Evolutionary conservation across 2,797 vertebrate genomes (phyloP).

Genomic region (Bradypodion ventrale): DNA sequence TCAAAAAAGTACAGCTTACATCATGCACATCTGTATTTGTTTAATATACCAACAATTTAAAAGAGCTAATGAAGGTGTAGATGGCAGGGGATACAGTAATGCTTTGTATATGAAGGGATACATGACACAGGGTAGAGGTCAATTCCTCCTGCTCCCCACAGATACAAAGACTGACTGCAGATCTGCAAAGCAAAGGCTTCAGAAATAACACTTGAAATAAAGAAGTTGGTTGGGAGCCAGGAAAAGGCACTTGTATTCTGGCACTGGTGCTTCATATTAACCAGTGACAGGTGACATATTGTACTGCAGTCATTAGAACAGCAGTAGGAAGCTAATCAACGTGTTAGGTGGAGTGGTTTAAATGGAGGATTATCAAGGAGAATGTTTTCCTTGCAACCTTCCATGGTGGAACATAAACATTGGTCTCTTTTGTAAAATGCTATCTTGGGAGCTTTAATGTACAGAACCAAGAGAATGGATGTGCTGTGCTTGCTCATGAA

Average conservation of each 20-base stretch:
- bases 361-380: constrained; percentile 41
- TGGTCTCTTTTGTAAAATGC: constrained; percentile 35
- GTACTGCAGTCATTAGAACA: not conserved
- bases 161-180: constrained; percentile 17
- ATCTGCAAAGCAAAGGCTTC: constrained; percentile 32
- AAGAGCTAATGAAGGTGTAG: not conserved
- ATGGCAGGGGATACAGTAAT: not conserved
- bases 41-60: not conserved
- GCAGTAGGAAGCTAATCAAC: not conserved
- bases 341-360: constrained; percentile 37
- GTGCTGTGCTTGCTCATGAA: not conserved
- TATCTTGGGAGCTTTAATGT: constrained; percentile 41
- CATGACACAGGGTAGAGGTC: constrained; percentile 9
- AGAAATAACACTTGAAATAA: constrained; percentile 46
- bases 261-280: constrained; percentile 42
- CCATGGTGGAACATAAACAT: constrained; percentile 36
- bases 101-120: not conserved
- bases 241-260: constrained; percentile 34
- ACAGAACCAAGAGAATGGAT: constrained; percentile 28
- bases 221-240: constrained; percentile 48
- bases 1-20: not conserved
- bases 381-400: constrained; percentile 42
- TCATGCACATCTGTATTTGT: not conserved
- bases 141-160: constrained; percentile 31
- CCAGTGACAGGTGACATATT: constrained; percentile 16